Evolutionary conservation across 2,797 vertebrate species (phyloP).

Genomic region (Alectoris magna): DNA sequence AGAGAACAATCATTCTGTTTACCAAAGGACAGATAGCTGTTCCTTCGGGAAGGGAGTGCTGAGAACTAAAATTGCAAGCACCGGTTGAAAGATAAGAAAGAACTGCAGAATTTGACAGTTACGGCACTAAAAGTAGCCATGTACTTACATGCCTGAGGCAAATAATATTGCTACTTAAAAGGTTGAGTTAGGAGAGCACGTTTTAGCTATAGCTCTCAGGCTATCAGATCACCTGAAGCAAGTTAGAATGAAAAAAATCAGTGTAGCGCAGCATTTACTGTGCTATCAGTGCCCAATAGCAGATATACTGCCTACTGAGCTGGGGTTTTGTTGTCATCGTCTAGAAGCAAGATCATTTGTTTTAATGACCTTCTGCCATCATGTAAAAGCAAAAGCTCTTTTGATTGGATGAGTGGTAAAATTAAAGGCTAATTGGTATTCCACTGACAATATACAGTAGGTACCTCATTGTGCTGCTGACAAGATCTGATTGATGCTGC

Average conservation of each 20-base stretch:
- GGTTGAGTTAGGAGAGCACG: neutral
- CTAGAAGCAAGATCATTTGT: slow-evolving; percentile 59
- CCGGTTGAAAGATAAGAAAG: neutral
- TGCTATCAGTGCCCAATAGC: slow-evolving; percentile 30
- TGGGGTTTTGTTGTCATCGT: slow-evolving; percentile 56
- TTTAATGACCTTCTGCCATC: slow-evolving; percentile 72
- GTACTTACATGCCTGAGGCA: neutral
- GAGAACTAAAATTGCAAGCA: neutral
- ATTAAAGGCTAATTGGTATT: slow-evolving; percentile 72
- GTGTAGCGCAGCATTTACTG: slow-evolving; percentile 1
- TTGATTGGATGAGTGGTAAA: slow-evolving; percentile 46
- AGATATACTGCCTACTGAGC: slow-evolving; percentile 29
- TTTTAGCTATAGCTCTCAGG: slow-evolving; percentile 4
- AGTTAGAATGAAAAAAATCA: neutral
- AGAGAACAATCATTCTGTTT: neutral
- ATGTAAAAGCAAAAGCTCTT: slow-evolving; percentile 62
- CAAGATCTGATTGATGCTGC: slow-evolving; percentile 62
- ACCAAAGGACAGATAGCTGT: neutral
- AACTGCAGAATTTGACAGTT: slow-evolving; percentile 5
- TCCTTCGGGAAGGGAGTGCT: neutral
- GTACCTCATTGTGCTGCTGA: slow-evolving; percentile 53
- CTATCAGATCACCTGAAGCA: neutral
- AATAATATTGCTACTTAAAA: slow-evolving; percentile 9
- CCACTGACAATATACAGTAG: slow-evolving; percentile 55
- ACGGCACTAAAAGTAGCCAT: neutral